These are phyloP conservation scores for Anguilla megastoma DNA, from an alignment of 2,797 vertebrate species.

Conservation along the genomic window DNA sequence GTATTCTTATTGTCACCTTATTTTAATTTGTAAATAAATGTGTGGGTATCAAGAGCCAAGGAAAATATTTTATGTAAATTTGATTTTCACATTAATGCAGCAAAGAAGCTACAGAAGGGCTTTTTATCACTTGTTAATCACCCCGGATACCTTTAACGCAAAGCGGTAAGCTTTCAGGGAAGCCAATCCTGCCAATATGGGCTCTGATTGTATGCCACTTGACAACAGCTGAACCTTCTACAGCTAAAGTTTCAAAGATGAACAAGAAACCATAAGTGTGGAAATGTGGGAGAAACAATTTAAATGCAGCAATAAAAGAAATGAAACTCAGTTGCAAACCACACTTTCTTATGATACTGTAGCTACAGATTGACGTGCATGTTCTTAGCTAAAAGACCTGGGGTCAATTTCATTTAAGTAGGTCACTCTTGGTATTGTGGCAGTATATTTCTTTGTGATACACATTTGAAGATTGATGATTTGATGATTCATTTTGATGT, in stretches of 20 bases:
- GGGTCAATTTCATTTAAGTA: not conserved
- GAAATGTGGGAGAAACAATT: slow-evolving; percentile 52
- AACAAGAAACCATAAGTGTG: slow-evolving; percentile 52
- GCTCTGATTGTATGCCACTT: slow-evolving; percentile 46
- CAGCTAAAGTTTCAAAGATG: slow-evolving; percentile 53
- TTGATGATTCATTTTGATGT: not conserved
- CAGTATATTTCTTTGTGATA: not conserved
- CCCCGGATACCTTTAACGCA: slow-evolving; percentile 32
- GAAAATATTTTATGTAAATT: not conserved
- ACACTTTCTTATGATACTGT: not conserved
- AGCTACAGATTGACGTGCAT: not conserved
- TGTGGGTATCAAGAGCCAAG: not conserved
- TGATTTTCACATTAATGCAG: not conserved
- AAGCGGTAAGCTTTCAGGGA: slow-evolving; percentile 34
- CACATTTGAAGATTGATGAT: too few relatives aligned
- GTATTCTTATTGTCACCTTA: not conserved
- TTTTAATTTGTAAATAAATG: not conserved
- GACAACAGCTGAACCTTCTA: slow-evolving; percentile 20
- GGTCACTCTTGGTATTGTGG: not conserved
- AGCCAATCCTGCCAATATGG: slow-evolving; percentile 38
- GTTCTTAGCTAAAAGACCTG: too few relatives aligned
- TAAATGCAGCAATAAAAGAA: slow-evolving; percentile 48
- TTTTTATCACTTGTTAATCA: not conserved
- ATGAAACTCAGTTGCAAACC: slow-evolving; percentile 32
- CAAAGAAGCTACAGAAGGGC: not conserved